A percentile compares a stretch with the other conserved stretches of the same genome.
Evolutionary conservation across 2,797 vertebrate species (phyloP).

Genomic region (Premnoplex brunnescens): DNA sequence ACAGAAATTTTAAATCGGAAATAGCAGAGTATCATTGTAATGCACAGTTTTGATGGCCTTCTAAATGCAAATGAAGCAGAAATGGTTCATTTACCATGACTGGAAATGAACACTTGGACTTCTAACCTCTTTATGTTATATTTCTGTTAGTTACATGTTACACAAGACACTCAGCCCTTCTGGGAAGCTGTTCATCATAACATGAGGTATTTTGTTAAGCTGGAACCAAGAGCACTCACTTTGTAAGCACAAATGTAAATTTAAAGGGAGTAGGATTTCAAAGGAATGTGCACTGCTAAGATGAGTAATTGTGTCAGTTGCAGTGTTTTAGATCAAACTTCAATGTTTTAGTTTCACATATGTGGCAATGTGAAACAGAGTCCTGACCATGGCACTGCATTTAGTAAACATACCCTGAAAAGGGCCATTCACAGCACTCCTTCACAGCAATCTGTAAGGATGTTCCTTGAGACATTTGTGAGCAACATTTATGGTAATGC

Average conservation of each 20-base stretch:
- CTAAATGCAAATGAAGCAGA: background rate
- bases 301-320: background rate
- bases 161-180: background rate
- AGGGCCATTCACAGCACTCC: background rate
- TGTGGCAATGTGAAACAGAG: background rate
- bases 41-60: accelerated
- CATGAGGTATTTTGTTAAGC: background rate
- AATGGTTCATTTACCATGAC: background rate
- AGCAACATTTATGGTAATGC: background rate
- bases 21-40: background rate
- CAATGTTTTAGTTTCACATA: background rate
- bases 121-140: background rate
- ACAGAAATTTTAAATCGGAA: background rate
- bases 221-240: background rate
- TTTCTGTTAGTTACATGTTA: background rate
- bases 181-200: background rate
- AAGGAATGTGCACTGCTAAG: background rate
- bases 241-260: background rate
- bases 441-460: background rate
- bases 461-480: background rate
- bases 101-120: background rate
- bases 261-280: background rate
- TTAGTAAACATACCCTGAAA: background rate
- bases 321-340: background rate
- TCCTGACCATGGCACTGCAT: background rate